Evolutionary conservation across 2,113 vertebrate genomes (phyloP).

Genomic region (Oriolus oriolus): DNA sequence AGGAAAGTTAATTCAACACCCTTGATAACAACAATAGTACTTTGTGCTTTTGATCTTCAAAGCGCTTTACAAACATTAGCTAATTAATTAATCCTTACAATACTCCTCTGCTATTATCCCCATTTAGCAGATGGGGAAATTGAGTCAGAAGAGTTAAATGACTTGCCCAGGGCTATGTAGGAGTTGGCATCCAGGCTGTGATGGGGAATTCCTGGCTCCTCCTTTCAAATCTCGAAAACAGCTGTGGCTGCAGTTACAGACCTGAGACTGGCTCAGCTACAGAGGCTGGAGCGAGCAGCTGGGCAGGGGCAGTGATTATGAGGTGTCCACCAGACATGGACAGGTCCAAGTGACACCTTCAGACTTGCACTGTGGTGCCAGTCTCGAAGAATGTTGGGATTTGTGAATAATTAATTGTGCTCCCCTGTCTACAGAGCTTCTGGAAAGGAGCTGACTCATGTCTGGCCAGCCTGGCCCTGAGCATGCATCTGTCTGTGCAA

Average conservation of each 20-base stretch:
- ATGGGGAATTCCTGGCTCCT: conserved; percentile 55
- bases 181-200: conserved; percentile 11
- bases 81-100: conserved; percentile 56
- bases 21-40: conserved; percentile 51
- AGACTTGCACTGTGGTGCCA: not conserved
- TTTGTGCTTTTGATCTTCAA: conserved; percentile 49
- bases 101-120: conserved; percentile 28
- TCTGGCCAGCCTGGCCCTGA: not conserved
- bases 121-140: conserved; percentile 41
- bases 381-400: accelerated
- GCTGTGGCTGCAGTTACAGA: conserved; percentile 13
- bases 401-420: not conserved
- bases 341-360: not conserved
- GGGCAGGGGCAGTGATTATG: not conserved
- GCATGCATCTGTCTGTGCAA: not conserved
- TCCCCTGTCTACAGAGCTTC: not conserved
- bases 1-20: conserved; percentile 59
- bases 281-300: not conserved
- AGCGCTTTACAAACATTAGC: conserved; percentile 25
- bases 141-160: conserved; percentile 27
- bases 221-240: conserved; percentile 16
- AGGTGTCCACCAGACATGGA: not conserved
- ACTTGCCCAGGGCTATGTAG: not conserved
- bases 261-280: not conserved
- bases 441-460: not conserved